Conservation (phyloP, 1,140 invertebrate genomes). For the Calycopis cecrops region DNA sequence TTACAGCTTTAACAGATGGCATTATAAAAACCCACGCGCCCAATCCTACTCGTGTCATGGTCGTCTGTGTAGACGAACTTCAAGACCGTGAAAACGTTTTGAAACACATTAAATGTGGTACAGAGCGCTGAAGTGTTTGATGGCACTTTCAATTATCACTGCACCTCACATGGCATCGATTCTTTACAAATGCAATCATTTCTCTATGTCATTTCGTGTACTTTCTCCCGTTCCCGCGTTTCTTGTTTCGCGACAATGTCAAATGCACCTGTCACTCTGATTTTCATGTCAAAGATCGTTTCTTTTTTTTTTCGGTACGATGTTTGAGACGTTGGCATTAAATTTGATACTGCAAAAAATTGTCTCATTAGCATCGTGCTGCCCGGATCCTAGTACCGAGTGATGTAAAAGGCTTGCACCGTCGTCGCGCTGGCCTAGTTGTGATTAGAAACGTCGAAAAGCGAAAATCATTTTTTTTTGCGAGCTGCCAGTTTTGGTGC, state of each 20-base stretch:
- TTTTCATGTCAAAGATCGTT: conserved; percentile 53
- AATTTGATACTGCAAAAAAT: conserved; percentile 38
- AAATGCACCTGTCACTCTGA: conserved; percentile 57
- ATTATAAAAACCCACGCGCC: conserved; percentile 29
- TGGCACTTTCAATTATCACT: conserved; percentile 69
- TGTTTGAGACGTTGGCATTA: conserved; percentile 53
- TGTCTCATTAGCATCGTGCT: conserved; percentile 22
- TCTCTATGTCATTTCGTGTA: conserved; percentile 43
- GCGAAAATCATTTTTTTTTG: conserved; percentile 70
- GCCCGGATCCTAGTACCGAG: conserved; percentile 62
- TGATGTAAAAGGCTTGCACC: conserved; percentile 70
- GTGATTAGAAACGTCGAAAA: conserved; percentile 66
- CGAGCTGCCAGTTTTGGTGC: conserved; percentile 52
- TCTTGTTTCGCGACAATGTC: conserved; percentile 49
- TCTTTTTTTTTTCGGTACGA: conserved; percentile 51
- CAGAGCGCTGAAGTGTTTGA: conserved; percentile 39
- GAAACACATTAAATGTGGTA: conserved; percentile 61
- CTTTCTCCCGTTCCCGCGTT: conserved; percentile 61
- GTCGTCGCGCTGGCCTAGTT: conserved; percentile 67
- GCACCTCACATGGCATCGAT: conserved; percentile 48
- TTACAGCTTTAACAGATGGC: conserved; percentile 31
- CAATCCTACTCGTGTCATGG: conserved; percentile 43
- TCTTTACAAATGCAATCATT: conserved; percentile 52
- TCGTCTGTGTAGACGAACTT: conserved; percentile 42
- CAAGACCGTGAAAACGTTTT: conserved; percentile 63